Percentiles rank a stretch among this genome's conserved stretches.
These are phyloP conservation scores for Falco punctatus DNA, from an alignment of 2,113 vertebrate species.

Conservation along the genomic window DNA sequence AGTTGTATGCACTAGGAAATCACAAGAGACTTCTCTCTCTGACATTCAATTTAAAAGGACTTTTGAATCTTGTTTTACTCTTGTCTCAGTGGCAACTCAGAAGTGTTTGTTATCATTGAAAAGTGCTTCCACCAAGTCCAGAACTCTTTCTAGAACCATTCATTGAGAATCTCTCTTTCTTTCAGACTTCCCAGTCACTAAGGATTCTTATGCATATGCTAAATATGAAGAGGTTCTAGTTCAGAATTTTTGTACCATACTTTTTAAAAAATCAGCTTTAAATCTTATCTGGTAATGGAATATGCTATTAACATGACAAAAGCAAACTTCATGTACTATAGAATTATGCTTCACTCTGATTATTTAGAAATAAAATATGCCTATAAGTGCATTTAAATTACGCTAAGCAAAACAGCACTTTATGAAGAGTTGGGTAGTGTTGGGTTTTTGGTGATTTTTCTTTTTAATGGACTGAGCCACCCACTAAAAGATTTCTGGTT, in stretches of 20 bases:
- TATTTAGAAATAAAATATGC: conserved; percentile 40
- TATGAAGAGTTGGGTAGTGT: conserved; percentile 4
- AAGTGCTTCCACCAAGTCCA: background rate
- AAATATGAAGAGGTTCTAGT: background rate
- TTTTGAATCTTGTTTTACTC: background rate
- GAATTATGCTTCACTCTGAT: background rate
- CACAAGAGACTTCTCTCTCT: background rate
- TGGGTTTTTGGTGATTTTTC: conserved; percentile 49
- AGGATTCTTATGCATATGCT: background rate
- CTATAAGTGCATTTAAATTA: conserved; percentile 32
- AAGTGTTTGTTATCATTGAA: background rate
- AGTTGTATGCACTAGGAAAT: background rate
- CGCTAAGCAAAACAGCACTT: background rate
- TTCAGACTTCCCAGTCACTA: background rate
- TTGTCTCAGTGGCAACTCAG: background rate
- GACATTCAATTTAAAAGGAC: background rate
- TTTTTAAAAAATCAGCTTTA: background rate
- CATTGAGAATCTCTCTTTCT: background rate
- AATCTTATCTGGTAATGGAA: background rate
- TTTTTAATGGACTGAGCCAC: conserved; percentile 61
- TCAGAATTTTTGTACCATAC: background rate
- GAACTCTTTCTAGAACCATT: background rate
- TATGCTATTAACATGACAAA: conserved; percentile 1
- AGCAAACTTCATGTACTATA: background rate
- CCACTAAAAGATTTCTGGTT: conserved; percentile 55